phyloP scores from a whole-genome alignment of 37 sponge, comb jelly and placozoan species.

The Mnemiopsis leidyi region DNA sequence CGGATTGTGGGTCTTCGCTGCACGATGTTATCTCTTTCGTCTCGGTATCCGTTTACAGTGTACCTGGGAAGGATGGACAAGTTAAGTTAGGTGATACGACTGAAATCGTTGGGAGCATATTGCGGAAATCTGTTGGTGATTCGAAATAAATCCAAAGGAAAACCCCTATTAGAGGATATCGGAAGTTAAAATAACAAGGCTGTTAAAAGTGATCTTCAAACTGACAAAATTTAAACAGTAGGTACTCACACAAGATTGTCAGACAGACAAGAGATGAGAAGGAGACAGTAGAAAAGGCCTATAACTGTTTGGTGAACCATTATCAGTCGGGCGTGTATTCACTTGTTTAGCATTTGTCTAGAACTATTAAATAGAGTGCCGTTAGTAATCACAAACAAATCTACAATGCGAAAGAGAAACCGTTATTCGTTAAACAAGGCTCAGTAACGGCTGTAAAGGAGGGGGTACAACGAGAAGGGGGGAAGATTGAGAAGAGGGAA shows the following conservation, averaged over 20 bases:
- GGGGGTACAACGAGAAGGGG: background rate
- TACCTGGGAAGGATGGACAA: background rate
- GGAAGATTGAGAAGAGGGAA: background rate
- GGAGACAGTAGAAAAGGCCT: background rate
- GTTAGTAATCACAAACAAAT: background rate
- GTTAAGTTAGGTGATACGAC: background rate
- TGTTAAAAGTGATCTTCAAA: too few relatives aligned
- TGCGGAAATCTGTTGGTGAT: too few relatives aligned
- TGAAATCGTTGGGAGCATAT: too few relatives aligned
- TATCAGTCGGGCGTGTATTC: background rate
- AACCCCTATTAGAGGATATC: too few relatives aligned
- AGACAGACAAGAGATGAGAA: constrained; percentile 16
- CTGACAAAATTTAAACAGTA: background rate
- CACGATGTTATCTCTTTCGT: constrained; percentile 58
- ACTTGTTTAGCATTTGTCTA: constrained; percentile 37
- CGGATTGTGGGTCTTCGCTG: constrained; percentile 64
- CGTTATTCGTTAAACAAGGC: background rate
- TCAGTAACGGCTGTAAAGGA: too few relatives aligned
- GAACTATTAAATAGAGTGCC: background rate
- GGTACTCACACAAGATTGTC: constrained; percentile 49
- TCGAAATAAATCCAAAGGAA: background rate
- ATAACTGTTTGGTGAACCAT: constrained; percentile 10
- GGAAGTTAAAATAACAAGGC: background rate
- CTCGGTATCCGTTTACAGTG: constrained; percentile 47
- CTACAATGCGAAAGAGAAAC: background rate